These are phyloP conservation scores for Microtus oregoni DNA, from an alignment of 2,113 vertebrate species.

Conservation along the genomic window DNA sequence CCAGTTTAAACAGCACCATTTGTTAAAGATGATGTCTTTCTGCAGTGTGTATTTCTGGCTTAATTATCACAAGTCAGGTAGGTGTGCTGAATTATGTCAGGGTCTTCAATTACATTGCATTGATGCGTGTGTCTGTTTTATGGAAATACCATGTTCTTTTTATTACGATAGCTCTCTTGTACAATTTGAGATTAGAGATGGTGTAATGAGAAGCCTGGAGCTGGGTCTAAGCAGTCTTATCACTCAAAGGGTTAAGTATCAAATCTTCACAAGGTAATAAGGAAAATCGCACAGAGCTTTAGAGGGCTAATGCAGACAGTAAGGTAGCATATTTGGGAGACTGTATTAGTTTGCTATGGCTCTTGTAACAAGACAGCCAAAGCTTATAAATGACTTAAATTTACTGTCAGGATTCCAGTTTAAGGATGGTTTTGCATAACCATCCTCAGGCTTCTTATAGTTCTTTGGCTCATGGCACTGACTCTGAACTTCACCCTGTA, in stretches of 20 bases:
- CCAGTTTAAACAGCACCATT: not conserved
- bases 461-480: not conserved
- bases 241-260: rapidly evolving
- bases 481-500: not conserved
- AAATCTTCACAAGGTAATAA: not conserved
- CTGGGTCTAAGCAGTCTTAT: not conserved
- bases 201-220: not conserved
- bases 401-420: not conserved
- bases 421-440: not conserved
- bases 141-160: not conserved
- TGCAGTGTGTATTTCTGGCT: not conserved
- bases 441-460: not conserved
- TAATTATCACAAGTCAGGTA: not conserved
- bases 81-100: not conserved
- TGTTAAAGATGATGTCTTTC: not conserved
- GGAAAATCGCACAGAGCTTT: not conserved
- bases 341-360: not conserved
- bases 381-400: not conserved
- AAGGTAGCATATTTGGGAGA: not conserved
- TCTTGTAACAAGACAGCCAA: not conserved
- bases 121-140: not conserved
- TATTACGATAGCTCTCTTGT: not conserved
- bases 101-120: not conserved
- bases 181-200: not conserved
- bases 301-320: not conserved